Evolutionary conservation across 92 coral and sea anemone genomes (phyloP).

Genomic region (Blastomussa wellsi): DNA sequence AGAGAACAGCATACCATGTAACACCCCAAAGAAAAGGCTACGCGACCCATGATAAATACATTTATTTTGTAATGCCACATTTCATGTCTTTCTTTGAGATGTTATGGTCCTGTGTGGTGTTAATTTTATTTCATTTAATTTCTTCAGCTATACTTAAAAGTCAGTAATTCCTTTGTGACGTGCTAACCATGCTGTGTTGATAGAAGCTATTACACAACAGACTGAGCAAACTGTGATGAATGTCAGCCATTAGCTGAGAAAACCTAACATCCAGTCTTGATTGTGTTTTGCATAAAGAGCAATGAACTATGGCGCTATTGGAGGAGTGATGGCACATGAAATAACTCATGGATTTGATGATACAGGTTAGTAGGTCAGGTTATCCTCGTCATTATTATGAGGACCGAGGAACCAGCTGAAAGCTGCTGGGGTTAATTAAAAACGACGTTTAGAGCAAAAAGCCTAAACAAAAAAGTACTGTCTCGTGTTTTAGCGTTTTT

Average conservation of each 20-base stretch:
- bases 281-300: constrained; percentile 50
- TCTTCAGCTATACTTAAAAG: not conserved
- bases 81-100: no score
- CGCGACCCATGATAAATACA: no score
- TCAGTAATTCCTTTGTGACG: not conserved
- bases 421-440: no score
- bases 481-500: no score
- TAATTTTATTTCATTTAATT: no score
- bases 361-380: constrained; percentile 54
- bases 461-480: no score
- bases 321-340: constrained; percentile 84
- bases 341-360: constrained; percentile 88
- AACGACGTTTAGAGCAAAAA: no score
- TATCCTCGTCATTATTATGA: not conserved
- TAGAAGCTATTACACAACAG: not conserved
- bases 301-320: constrained; percentile 84
- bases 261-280: not conserved
- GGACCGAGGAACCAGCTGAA: not conserved
- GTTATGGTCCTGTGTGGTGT: no score
- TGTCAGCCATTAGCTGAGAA: not conserved
- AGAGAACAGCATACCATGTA: no score
- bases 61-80: no score
- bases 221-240: not conserved
- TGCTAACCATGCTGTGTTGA: not conserved
- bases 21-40: no score